Evolutionary conservation across 2,113 vertebrate species (phyloP).

Genomic region (Forbesichthys agassizii): DNA sequence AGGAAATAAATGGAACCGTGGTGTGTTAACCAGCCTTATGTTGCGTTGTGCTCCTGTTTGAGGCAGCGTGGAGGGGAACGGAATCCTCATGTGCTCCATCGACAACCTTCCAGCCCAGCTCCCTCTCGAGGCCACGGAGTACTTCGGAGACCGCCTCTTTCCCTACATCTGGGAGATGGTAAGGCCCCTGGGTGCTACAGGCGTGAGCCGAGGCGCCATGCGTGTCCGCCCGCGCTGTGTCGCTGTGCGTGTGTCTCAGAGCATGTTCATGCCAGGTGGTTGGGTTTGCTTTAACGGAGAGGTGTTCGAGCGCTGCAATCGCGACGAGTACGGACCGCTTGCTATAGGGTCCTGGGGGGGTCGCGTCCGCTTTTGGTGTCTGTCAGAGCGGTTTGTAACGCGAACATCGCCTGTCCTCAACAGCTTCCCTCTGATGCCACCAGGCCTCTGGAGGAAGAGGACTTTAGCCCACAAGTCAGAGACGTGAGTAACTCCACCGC

Average conservation of each 20-base stretch:
- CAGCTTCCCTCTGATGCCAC: conserved; percentile 90
- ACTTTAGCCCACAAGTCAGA: conserved; percentile 89
- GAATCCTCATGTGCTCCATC: conserved; percentile 98
- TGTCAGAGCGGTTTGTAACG: not conserved
- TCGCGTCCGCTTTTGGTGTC: not conserved
- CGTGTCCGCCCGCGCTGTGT: no score
- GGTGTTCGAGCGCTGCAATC: not conserved
- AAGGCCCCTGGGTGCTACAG: conserved; percentile 59
- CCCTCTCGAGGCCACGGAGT: conserved; percentile 94
- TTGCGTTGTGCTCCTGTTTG: conserved; percentile 40
- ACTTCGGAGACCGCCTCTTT: conserved; percentile 93
- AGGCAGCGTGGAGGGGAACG: conserved; percentile 89
- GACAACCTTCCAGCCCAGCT: conserved; percentile 97
- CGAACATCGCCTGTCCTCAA: conserved; percentile 26
- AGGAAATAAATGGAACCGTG: no score
- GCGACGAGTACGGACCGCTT: no score
- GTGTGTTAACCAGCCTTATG: not conserved
- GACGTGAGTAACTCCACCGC: conserved; percentile 78
- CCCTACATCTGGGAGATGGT: conserved; percentile 98
- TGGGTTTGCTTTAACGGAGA: conserved; percentile 28
- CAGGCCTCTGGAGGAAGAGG: conserved; percentile 84
- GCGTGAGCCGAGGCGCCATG: not conserved
- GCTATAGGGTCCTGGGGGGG: no score
- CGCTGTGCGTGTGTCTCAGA: not conserved
- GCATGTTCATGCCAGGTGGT: no score